A percentile compares a stretch with the other conserved stretches of the same genome.
Evolutionary conservation across 2,797 vertebrate genomes (phyloP).

Genomic region (Eremophila alpestris): DNA sequence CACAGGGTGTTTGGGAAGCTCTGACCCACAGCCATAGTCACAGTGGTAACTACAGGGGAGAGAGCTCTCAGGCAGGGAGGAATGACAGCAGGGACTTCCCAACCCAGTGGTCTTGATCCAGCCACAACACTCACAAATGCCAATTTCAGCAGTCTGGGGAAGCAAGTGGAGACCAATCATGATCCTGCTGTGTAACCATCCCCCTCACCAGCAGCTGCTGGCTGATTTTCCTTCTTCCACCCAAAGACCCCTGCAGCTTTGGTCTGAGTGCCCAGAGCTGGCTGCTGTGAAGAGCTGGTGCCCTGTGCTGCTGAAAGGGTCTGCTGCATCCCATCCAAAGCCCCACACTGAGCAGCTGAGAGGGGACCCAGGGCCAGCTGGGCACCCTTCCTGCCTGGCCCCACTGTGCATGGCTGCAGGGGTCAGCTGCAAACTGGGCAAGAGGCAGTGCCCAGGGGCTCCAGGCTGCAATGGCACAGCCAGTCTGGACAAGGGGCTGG

Average conservation of each 20-base stretch:
- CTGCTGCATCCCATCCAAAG: background rate
- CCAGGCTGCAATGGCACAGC: background rate
- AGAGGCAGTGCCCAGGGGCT: background rate
- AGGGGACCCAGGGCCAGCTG: background rate
- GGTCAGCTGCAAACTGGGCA: background rate
- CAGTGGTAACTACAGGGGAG: background rate
- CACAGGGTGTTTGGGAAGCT: background rate
- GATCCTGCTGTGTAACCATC: background rate
- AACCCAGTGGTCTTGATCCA: background rate
- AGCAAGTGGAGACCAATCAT: background rate
- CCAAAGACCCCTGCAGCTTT: background rate
- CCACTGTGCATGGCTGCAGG: fast-evolving
- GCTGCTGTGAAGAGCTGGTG: background rate
- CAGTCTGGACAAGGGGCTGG: background rate
- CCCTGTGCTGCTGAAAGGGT: background rate
- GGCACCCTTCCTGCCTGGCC: background rate
- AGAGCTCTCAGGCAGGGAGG: background rate
- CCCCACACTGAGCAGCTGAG: background rate
- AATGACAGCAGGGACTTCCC: background rate
- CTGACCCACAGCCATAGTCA: background rate
- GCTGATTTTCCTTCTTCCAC: background rate
- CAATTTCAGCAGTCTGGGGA: background rate
- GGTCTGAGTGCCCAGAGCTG: background rate
- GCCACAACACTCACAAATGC: background rate
- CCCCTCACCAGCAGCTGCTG: background rate